These are phyloP conservation scores for Trichopria drosophilae DNA, from an alignment of 2,888 invertebrate species.

Conservation along the genomic window DNA sequence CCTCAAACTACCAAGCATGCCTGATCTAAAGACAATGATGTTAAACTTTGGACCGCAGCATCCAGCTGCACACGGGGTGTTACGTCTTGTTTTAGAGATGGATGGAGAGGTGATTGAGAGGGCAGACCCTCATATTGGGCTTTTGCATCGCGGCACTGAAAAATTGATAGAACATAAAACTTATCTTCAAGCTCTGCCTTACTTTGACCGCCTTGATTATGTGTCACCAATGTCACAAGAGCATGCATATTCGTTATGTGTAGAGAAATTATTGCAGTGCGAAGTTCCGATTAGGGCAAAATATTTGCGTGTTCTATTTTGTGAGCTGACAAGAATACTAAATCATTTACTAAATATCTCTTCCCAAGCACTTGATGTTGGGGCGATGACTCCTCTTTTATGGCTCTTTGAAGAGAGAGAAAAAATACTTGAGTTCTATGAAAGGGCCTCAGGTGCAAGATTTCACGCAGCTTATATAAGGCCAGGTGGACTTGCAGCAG, in stretches of 20 bases:
- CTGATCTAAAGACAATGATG: conserved; percentile 19
- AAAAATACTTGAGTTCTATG: conserved; percentile 15
- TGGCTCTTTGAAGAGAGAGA: conserved; percentile 17
- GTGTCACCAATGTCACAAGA: conserved; percentile 12
- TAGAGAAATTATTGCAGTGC: not conserved
- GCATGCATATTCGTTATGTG: not conserved
- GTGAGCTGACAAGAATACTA: conserved; percentile 16
- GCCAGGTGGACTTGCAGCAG: conserved; percentile 15
- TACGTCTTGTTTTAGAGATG: conserved; percentile 9
- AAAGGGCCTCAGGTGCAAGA: conserved; percentile 9
- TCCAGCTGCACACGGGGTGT: conserved; percentile 13
- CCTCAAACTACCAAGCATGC: conserved; percentile 15
- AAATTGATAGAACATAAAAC: conserved; percentile 17
- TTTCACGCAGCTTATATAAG: conserved; percentile 15
- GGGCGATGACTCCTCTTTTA: conserved; percentile 14
- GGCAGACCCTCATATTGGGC: conserved; percentile 14
- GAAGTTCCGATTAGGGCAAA: not conserved
- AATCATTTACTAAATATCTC: conserved; percentile 12
- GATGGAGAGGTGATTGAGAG: conserved; percentile 6
- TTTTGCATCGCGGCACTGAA: conserved; percentile 12
- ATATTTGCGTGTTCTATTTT: conserved; percentile 12
- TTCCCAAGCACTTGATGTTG: conserved; percentile 15
- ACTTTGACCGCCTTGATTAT: conserved; percentile 13
- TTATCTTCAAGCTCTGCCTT: conserved; percentile 11
- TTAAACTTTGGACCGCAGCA: conserved; percentile 16